A percentile compares a stretch with the other conserved stretches of the same genome.
Evolutionary conservation across 2,797 vertebrate species (phyloP).

Genomic region (Amazona ochrocephala): DNA sequence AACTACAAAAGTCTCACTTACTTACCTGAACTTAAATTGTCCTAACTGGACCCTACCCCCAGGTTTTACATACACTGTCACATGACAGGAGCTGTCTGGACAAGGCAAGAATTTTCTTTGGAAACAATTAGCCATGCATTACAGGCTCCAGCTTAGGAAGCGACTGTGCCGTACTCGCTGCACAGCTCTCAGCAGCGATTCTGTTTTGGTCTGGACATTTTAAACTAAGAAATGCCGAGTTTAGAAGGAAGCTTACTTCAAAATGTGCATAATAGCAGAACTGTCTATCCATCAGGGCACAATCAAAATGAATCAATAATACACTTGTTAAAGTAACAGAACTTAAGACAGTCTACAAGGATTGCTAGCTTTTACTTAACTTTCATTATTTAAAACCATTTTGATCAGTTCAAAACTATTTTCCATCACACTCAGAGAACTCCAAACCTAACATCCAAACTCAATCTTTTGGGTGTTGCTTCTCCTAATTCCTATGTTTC

Average conservation of each 20-base stretch:
- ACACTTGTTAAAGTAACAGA: neutral
- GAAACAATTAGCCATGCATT: slow-evolving; percentile 39
- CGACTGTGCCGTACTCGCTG: neutral
- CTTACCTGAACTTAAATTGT: slow-evolving; percentile 28
- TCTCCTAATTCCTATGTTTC: neutral
- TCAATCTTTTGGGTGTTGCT: neutral
- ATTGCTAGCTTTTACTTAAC: neutral
- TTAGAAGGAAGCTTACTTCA: slow-evolving; percentile 1
- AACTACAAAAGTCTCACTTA: neutral
- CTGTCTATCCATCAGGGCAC: neutral
- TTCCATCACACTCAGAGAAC: neutral
- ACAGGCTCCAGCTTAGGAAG: neutral
- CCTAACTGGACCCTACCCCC: neutral
- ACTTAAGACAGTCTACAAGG: neutral
- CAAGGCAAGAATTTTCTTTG: slow-evolving; percentile 50
- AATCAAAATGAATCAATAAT: neutral
- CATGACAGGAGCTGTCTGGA: slow-evolving; percentile 14
- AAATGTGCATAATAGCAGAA: neutral
- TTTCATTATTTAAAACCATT: neutral
- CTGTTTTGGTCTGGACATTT: neutral
- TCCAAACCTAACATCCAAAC: neutral
- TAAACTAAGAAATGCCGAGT: neutral
- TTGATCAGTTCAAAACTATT: neutral
- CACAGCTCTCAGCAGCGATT: neutral
- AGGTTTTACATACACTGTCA: slow-evolving; percentile 2